Evolutionary conservation across 2,113 vertebrate species (phyloP).

Genomic region (Scomber japonicus): DNA sequence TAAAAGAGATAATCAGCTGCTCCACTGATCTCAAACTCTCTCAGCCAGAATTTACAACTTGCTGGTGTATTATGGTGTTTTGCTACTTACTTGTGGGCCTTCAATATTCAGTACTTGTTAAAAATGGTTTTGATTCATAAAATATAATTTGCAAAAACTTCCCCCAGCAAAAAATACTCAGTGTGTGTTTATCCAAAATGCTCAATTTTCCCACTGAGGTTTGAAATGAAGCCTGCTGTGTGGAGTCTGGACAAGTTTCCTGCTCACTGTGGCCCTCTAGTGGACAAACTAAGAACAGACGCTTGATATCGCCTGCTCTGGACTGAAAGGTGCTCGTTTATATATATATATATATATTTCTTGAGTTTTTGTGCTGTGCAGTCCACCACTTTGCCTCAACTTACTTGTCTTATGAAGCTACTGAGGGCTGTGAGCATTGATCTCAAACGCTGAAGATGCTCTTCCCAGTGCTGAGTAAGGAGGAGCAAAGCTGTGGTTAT

Average conservation of each 20-base stretch:
- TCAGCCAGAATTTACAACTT: not conserved
- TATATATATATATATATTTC: not conserved
- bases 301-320: not conserved
- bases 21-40: conserved; percentile 10
- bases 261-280: conserved; percentile 82
- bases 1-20: conserved; percentile 11
- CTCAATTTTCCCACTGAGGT: conserved; percentile 31
- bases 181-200: conserved; percentile 31
- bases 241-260: conserved; percentile 16
- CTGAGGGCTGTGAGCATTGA: conserved; percentile 45
- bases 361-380: conserved; percentile 15
- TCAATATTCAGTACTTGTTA: conserved; percentile 11
- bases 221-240: conserved; percentile 35
- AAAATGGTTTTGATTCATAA: conserved; percentile 37
- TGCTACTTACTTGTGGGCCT: conserved; percentile 3
- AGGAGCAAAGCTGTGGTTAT: conserved; percentile 70
- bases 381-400: conserved; percentile 16
- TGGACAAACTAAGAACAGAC: conserved; percentile 62
- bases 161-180: conserved; percentile 43
- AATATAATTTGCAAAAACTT: conserved; percentile 30
- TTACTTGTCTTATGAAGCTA: conserved; percentile 14
- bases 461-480: conserved; percentile 80
- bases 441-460: conserved; percentile 62
- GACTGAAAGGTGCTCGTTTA: not conserved
- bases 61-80: conserved; percentile 15